Evolutionary conservation across 2,888 invertebrate genomes (phyloP).

Genomic region (Malthinus seriepunctatus): DNA sequence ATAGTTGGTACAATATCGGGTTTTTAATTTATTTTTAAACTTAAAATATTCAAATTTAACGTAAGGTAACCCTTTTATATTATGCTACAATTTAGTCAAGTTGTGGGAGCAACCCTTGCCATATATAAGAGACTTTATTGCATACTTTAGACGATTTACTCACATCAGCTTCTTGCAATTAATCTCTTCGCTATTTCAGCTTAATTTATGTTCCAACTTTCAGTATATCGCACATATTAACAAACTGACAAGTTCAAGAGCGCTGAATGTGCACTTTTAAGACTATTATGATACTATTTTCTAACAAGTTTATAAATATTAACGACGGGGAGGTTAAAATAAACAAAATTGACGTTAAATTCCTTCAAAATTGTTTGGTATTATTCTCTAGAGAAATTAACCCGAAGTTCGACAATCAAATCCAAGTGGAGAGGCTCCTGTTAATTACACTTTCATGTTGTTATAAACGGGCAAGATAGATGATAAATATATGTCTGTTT

Average conservation of each 20-base stretch:
- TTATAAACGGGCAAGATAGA: conserved; percentile 35
- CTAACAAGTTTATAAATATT: conserved; percentile 35
- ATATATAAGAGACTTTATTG: conserved; percentile 40
- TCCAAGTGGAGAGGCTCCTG: conserved; percentile 39
- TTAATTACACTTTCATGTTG: conserved; percentile 44
- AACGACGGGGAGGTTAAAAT: conserved; percentile 26
- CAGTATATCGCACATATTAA: conserved; percentile 31
- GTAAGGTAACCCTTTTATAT: conserved; percentile 6
- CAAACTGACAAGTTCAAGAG: conserved; percentile 35
- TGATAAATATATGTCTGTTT: conserved; percentile 36
- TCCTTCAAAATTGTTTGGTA: conserved; percentile 33
- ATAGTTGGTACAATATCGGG: conserved; percentile 32
- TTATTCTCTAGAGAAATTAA: conserved; percentile 51
- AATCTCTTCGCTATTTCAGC: conserved; percentile 42
- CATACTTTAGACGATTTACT: conserved; percentile 46
- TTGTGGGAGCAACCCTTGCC: conserved; percentile 24
- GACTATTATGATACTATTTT: conserved; percentile 9
- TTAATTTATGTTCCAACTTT: conserved; percentile 41
- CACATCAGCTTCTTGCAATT: conserved; percentile 44
- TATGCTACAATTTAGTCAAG: conserved; percentile 18
- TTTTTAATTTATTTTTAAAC: conserved; percentile 31
- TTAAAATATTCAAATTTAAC: background rate
- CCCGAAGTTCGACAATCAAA: conserved; percentile 45
- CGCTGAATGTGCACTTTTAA: conserved; percentile 24
- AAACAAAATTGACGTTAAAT: conserved; percentile 34